These are phyloP conservation scores for Meriones unguiculatus DNA, from an alignment of 2,113 vertebrate species.

Conservation along the genomic window DNA sequence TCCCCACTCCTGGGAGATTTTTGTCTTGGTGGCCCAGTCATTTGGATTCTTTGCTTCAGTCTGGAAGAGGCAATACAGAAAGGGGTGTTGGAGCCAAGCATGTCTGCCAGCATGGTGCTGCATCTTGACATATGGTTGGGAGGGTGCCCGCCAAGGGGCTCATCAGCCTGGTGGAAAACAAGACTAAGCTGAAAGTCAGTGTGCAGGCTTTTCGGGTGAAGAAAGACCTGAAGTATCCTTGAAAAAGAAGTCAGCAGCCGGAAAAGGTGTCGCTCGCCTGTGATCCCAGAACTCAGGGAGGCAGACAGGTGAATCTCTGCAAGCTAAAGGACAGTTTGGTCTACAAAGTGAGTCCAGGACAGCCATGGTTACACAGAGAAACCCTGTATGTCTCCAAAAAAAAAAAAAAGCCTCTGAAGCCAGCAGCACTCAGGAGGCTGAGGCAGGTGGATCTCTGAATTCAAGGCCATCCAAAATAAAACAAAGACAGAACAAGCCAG, in stretches of 20 bases:
- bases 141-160: neutral
- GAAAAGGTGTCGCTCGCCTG: too few relatives aligned
- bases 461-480: neutral
- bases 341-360: too few relatives aligned
- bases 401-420: too few relatives aligned
- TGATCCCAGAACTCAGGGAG: too few relatives aligned
- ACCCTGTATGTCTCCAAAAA: too few relatives aligned
- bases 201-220: neutral
- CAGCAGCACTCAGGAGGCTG: too few relatives aligned
- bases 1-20: neutral
- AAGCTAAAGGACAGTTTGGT: too few relatives aligned
- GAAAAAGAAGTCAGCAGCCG: too few relatives aligned
- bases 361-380: too few relatives aligned
- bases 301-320: too few relatives aligned
- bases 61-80: neutral
- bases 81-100: neutral
- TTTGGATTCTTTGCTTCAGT: neutral
- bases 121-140: rapidly evolving
- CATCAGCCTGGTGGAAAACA: neutral
- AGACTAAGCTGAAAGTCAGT: neutral
- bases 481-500: neutral
- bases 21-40: neutral
- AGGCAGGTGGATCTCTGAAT: neutral
- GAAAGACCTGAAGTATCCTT: neutral
- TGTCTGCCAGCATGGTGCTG: neutral